Conservation (phyloP, 2,888 invertebrate species). For the Saturnia pavonia region DNA sequence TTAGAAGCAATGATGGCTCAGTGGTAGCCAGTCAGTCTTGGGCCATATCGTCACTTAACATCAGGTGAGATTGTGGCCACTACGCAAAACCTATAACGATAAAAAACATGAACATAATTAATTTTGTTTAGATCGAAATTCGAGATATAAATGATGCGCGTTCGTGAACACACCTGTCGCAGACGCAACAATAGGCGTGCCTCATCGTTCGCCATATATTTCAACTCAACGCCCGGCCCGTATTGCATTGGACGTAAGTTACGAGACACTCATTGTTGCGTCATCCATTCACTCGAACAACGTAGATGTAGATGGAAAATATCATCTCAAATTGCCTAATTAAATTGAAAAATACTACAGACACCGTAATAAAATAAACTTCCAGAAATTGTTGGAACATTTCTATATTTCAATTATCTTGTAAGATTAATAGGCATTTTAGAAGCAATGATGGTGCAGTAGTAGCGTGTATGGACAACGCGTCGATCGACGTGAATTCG, state of each 20-base stretch:
- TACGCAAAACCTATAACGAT: no score
- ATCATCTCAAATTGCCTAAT: background rate
- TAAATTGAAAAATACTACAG: background rate
- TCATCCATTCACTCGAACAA: conserved; percentile 54
- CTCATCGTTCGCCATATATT: conserved; percentile 21
- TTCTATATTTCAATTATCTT: background rate
- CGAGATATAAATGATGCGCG: conserved; percentile 18
- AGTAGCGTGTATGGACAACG: no score
- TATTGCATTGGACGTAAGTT: background rate
- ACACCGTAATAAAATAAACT: background rate
- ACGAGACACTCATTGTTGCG: conserved; percentile 52
- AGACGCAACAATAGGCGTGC: conserved; percentile 37
- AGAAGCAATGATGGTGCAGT: background rate
- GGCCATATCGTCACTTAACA: no score
- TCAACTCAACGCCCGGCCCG: conserved; percentile 1
- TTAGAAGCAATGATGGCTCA: no score
- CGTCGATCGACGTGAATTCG: no score
- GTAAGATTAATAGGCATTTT: background rate
- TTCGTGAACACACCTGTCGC: conserved; percentile 37
- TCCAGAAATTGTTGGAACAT: background rate
- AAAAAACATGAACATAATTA: conserved; percentile 10
- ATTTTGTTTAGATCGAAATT: conserved; percentile 15
- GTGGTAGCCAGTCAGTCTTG: no score
- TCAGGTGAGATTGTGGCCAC: no score
- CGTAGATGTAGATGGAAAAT: background rate